phyloP scores from a whole-genome alignment of 2,888 invertebrate genomes.

The Athalia cordata region DNA sequence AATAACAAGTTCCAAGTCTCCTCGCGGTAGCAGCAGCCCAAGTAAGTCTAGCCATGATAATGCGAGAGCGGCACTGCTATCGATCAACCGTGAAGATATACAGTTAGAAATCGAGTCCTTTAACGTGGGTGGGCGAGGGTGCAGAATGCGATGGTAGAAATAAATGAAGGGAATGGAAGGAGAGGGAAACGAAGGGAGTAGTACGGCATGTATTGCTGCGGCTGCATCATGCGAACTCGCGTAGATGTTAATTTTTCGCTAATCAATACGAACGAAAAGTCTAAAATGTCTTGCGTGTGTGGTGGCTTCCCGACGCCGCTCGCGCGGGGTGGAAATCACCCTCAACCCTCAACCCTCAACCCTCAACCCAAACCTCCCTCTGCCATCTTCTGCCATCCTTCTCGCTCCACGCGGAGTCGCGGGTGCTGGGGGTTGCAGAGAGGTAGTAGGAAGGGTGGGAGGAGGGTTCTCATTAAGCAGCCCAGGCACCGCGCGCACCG shows the following conservation, averaged over 20 bases:
- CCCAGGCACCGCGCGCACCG: conserved; percentile 69
- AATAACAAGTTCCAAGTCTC: conserved; percentile 48
- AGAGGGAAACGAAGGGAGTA: not conserved
- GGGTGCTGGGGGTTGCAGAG: conserved; percentile 51
- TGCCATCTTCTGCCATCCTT: conserved; percentile 42
- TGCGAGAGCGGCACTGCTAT: conserved; percentile 49
- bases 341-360: conserved; percentile 30
- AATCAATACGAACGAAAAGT: conserved; percentile 71
- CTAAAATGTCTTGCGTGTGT: conserved; percentile 71
- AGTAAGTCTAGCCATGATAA: conserved; percentile 44
- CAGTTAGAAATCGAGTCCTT: conserved; percentile 41
- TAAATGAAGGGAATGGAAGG: not conserved
- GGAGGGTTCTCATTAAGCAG: conserved; percentile 73
- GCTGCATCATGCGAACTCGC: conserved; percentile 43
- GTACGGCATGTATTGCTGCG: not conserved
- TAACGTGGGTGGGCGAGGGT: not conserved
- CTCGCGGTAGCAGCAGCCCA: conserved; percentile 25
- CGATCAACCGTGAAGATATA: conserved; percentile 45
- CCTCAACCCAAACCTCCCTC: conserved; percentile 22
- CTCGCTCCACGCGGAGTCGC: conserved; percentile 41
- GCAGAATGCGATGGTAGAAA: not conserved
- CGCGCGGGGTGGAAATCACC: not conserved
- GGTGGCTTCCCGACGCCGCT: conserved; percentile 57
- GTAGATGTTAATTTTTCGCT: conserved; percentile 66
- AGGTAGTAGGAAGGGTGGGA: conserved; percentile 46